A percentile compares a stretch with the other conserved stretches of the same genome.
Evolutionary conservation across 2,113 vertebrate genomes (phyloP).

Genomic region (Neomonachus schauinslandi): DNA sequence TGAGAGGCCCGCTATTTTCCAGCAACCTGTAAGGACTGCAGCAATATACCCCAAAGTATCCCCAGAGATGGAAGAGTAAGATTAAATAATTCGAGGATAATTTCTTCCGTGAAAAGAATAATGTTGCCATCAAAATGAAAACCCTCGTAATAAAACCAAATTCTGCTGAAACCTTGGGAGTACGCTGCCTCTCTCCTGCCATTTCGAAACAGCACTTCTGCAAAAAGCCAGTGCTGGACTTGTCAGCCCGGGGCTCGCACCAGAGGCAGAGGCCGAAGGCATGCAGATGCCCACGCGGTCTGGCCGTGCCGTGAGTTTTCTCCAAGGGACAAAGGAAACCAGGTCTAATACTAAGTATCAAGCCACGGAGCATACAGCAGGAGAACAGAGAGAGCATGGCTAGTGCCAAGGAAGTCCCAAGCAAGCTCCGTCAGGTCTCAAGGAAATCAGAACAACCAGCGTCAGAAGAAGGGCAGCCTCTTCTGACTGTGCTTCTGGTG

Average conservation of each 20-base stretch:
- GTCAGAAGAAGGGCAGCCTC: rapidly evolving
- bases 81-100: constrained; percentile 80
- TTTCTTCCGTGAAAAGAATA: constrained; percentile 78
- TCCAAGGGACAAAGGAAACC: neutral
- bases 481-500: no score
- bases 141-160: constrained; percentile 64
- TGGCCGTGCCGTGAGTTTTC: rapidly evolving
- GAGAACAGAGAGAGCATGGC: neutral
- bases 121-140: constrained; percentile 78
- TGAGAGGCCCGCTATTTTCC: constrained; percentile 4
- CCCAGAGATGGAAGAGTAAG: constrained; percentile 64
- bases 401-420: neutral
- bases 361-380: neutral
- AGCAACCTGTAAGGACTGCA: constrained; percentile 51
- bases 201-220: neutral
- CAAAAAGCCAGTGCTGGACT: neutral
- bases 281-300: rapidly evolving
- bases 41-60: constrained; percentile 48
- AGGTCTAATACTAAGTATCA: neutral
- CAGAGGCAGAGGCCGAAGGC: rapidly evolving
- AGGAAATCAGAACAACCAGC: neutral
- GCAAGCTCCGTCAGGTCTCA: neutral
- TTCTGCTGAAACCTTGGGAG: constrained; percentile 29
- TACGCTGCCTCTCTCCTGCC: neutral
- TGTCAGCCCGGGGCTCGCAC: neutral